phyloP scores from a whole-genome alignment of 2,797 vertebrate species.

The Sebastes hubbsi region DNA sequence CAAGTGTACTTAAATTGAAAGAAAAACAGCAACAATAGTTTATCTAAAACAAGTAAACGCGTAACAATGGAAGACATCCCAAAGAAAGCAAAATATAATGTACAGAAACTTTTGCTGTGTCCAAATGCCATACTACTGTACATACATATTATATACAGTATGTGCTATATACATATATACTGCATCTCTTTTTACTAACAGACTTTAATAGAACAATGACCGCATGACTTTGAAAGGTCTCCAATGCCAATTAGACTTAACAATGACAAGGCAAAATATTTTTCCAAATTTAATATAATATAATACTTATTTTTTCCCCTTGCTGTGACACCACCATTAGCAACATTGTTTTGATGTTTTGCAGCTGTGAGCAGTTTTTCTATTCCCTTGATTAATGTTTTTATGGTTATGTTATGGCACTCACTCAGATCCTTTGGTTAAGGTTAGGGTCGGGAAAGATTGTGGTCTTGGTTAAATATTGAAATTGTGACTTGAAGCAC shows the following conservation, averaged over 20 bases:
- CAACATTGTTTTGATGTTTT: slow-evolving; percentile 29
- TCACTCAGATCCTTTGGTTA: slow-evolving; percentile 11
- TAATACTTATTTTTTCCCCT: neutral
- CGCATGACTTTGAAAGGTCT: neutral
- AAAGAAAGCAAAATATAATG: neutral
- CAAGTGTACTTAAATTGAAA: no score
- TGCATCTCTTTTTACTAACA: neutral
- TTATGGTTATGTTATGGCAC: slow-evolving; percentile 24
- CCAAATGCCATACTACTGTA: neutral
- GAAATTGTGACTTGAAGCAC: slow-evolving; percentile 2
- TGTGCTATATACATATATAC: neutral
- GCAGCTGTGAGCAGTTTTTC: slow-evolving; percentile 37
- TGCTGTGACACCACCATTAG: neutral
- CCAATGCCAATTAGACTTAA: neutral
- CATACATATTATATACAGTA: neutral
- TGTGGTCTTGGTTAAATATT: slow-evolving; percentile 7
- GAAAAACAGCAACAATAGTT: neutral
- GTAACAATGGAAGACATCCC: neutral
- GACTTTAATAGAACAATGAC: neutral
- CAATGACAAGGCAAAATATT: slow-evolving; percentile 22
- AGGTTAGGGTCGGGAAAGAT: slow-evolving; percentile 1
- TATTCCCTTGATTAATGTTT: slow-evolving; percentile 34
- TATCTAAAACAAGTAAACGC: neutral
- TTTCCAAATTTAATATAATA: neutral
- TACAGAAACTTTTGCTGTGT: neutral